Base-by-base conservation (phyloP, 2,888 invertebrate genomes). In the Agrochola lychnidis region DNA sequence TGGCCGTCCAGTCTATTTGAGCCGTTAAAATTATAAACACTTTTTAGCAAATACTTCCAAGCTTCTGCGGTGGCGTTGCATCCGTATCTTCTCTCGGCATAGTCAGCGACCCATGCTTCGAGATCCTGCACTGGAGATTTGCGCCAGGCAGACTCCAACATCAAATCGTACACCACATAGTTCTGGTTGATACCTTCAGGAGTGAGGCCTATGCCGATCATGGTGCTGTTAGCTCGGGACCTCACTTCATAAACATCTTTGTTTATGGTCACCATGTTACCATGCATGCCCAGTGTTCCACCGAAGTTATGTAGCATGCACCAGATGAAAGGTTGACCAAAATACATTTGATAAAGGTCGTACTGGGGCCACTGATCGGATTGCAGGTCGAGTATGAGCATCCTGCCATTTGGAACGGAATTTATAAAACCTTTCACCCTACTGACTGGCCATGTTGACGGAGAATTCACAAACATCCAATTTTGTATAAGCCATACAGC, bases 301-400 rank as follows among this genome's bases (percentile, higher is more conserved):
- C 99, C 99, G 92, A 99, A 99, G 93, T 99, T 99, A 91, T 99
- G 99, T 68, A 99, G 95, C 99, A 99, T 99, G 92, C 99, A 99
- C 99, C 99, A 99, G 82, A 99, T 98, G 92, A 98, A 99, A 0
- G 99, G 99, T 90, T 99, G 99, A 0, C 99, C 99, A 91, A 97
- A 99, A 94, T 98, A 99, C 81, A 98, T 98, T 63, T 78, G 36
- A 63, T 78, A 78, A 63, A 80, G 81, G 30, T 80, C 77, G 56
- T 78, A 78, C 48, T 78, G 98, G 0, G 99, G 99, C 92, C 97
- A 97, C 78, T 98, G 97, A 91, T 99, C 99, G 0, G 99, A 98
- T 90, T 98, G 98, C 10, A 99, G 96, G 94, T 99, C 99, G 45
- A 99, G 95, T 4, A 99, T 96, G 2, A 99, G 97, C 97, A 99